phyloP scores from a whole-genome alignment of 2,113 vertebrate species.

The Caretta caretta region DNA sequence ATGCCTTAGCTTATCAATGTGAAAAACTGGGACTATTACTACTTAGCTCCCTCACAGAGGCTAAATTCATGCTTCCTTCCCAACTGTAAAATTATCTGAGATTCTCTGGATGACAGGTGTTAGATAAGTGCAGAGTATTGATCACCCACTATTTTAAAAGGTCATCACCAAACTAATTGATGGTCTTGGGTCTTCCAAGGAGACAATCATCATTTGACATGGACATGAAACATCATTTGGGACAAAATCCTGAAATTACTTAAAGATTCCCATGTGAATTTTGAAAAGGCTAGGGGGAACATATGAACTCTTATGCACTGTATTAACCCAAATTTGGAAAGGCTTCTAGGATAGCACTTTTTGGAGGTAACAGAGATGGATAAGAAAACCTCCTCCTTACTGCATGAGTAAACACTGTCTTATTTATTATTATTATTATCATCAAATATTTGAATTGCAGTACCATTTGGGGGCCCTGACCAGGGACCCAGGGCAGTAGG shows the following conservation, averaged over 20 bases:
- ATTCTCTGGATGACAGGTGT: not conserved
- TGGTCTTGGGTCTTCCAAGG: not conserved
- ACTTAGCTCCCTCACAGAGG: not conserved
- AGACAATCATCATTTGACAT: not conserved
- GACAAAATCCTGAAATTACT: not conserved
- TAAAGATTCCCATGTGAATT: not conserved
- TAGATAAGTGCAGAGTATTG: not conserved
- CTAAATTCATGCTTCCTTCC: not conserved
- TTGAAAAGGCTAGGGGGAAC: not conserved
- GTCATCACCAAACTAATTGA: not conserved
- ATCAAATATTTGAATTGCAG: not conserved
- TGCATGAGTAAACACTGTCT: not conserved
- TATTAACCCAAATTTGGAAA: not conserved
- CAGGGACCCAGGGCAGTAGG: not conserved
- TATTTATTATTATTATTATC: not conserved
- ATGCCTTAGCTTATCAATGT: not conserved
- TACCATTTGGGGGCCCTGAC: not conserved
- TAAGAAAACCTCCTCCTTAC: not conserved
- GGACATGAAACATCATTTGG: not conserved
- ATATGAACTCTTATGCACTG: not conserved
- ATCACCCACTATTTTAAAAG: not conserved
- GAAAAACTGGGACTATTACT: accelerated
- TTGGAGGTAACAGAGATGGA: not conserved
- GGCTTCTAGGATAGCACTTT: not conserved
- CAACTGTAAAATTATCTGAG: not conserved